Evolutionary conservation across 2,797 vertebrate species (phyloP).

Genomic region (Pterois miles): DNA sequence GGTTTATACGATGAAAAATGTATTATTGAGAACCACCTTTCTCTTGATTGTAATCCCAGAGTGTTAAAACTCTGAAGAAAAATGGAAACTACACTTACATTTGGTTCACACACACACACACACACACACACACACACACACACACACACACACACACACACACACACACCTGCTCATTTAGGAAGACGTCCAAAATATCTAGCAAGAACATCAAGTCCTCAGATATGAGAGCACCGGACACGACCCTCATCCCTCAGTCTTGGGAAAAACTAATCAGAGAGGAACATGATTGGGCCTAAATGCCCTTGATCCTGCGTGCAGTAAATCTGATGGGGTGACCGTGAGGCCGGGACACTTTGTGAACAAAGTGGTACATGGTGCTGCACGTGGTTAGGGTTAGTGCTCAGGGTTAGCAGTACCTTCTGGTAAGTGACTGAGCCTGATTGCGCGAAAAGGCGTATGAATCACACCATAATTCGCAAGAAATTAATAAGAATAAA

Average conservation of each 20-base stretch:
- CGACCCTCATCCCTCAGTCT: constrained; percentile 1
- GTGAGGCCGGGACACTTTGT: constrained; percentile 1
- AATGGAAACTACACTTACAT: not conserved
- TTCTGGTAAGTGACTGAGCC: too few relatives aligned
- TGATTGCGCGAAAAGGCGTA: not conserved
- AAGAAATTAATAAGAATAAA: not conserved
- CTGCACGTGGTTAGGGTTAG: not conserved
- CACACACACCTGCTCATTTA: not conserved
- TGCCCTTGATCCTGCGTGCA: constrained; percentile 13
- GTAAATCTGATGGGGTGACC: constrained; percentile 26
- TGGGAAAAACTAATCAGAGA: constrained; percentile 29
- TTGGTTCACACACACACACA: not conserved
- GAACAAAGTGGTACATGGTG: not conserved
- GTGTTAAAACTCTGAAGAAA: not conserved
- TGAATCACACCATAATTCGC: not conserved
- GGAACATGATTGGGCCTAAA: constrained; percentile 16
- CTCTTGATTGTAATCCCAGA: not conserved
- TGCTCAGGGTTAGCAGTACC: not conserved
- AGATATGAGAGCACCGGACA: not conserved
- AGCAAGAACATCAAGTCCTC: constrained; percentile 15
- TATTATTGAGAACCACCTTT: not conserved
- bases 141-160: not conserved
- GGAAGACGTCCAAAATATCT: constrained; percentile 6
- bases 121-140: not conserved
- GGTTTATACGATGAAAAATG: not conserved